phyloP scores from a whole-genome alignment of 2,888 invertebrate species.

The Caprella mutica region DNA sequence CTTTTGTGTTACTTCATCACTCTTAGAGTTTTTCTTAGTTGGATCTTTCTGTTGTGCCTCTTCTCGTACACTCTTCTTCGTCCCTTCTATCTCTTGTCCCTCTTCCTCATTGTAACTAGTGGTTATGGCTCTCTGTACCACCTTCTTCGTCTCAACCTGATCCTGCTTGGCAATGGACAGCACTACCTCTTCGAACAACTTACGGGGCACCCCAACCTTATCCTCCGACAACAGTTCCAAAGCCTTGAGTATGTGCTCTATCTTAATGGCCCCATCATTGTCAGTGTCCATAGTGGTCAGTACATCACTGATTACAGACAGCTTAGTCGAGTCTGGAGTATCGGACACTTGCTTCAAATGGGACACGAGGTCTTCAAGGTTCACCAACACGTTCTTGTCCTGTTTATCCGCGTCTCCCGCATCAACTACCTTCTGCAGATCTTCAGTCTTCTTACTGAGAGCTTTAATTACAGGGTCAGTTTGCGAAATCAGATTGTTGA shows the following conservation, averaged over 20 bases:
- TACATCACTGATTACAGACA: conserved; percentile 70
- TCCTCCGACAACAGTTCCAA: conserved; percentile 83
- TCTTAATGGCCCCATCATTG: conserved; percentile 82
- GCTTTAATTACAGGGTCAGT: conserved; percentile 63
- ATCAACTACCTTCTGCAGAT: conserved; percentile 40
- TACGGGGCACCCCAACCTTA: conserved; percentile 69
- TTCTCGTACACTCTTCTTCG: no score
- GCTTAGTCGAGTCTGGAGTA: conserved; percentile 36
- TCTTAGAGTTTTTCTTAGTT: no score
- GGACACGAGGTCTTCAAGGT: conserved; percentile 21
- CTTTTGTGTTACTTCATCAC: no score
- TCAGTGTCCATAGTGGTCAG: conserved; percentile 82
- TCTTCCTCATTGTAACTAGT: no score
- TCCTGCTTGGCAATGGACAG: conserved; percentile 46
- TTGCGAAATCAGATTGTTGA: conserved; percentile 76
- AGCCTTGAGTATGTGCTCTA: conserved; percentile 53
- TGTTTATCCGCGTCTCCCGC: conserved; percentile 31
- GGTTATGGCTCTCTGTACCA: conserved; percentile 32
- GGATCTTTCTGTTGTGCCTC: no score
- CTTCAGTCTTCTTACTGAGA: conserved; percentile 63
- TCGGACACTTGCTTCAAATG: conserved; percentile 21
- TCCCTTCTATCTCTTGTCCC: no score
- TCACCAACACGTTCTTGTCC: conserved; percentile 17
- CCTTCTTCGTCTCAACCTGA: conserved; percentile 30
- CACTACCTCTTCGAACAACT: conserved; percentile 76